These are phyloP conservation scores for Carcharodon carcharias DNA, from an alignment of 2,797 vertebrate genomes.

Conservation along the genomic window DNA sequence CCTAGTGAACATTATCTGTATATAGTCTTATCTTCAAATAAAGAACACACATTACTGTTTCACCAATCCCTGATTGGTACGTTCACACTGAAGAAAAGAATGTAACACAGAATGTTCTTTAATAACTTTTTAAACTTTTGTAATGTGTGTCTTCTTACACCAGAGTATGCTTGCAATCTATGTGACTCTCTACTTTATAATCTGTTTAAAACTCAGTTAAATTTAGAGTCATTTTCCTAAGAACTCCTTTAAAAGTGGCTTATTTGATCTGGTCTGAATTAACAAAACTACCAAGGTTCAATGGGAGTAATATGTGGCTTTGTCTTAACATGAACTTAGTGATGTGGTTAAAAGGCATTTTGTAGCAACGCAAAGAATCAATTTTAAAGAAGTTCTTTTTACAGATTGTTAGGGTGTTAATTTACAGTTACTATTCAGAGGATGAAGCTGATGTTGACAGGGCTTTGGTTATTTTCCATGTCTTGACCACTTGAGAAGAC, in stretches of 20 bases:
- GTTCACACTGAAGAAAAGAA: too few species aligned
- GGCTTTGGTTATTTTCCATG: background rate
- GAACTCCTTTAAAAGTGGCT: too few species aligned
- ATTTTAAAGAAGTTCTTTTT: background rate
- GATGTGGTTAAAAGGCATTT: background rate
- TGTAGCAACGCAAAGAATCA: background rate
- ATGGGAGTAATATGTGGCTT: background rate
- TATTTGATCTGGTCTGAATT: too few species aligned
- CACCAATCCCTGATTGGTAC: too few species aligned
- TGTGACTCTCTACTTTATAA: background rate
- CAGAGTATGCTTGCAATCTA: background rate
- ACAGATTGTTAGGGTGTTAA: background rate
- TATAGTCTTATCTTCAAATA: too few species aligned
- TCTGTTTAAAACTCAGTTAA: background rate
- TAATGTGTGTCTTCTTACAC: background rate
- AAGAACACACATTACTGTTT: too few species aligned
- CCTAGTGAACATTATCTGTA: too few species aligned
- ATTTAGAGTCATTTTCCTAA: background rate
- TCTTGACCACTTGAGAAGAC: background rate
- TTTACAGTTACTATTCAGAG: background rate
- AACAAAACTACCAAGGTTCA: too few species aligned
- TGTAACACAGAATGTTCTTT: background rate
- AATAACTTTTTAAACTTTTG: background rate
- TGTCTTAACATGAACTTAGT: background rate
- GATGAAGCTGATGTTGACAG: background rate